phyloP scores from a whole-genome alignment of 2,113 vertebrate genomes.

The Plecturocebus donacophilus region DNA sequence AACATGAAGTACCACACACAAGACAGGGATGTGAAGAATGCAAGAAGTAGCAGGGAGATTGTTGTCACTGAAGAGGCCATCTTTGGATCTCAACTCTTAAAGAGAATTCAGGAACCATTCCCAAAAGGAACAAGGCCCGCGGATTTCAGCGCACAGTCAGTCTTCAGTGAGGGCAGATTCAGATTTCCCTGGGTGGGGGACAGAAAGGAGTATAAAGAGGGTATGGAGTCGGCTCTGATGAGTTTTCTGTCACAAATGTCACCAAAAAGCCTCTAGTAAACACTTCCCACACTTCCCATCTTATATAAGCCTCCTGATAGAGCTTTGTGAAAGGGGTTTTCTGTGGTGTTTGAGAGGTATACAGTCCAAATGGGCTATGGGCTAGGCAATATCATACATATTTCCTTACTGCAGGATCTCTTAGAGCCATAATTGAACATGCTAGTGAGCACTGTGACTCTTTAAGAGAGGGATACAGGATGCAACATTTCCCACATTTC shows the following conservation, averaged over 20 bases:
- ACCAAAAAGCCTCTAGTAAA: neutral
- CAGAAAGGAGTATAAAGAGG: slow-evolving; percentile 38
- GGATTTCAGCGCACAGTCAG: slow-evolving; percentile 65
- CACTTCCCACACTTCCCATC: neutral
- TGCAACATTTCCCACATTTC: neutral
- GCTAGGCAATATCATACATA: neutral
- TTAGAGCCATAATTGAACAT: neutral
- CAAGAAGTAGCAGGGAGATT: slow-evolving; percentile 23
- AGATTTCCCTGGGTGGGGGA: slow-evolving; percentile 77
- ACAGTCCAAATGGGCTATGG: neutral
- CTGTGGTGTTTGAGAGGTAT: neutral
- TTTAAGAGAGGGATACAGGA: slow-evolving; percentile 1
- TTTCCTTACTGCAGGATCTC: neutral
- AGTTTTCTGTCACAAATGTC: neutral
- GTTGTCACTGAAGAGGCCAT: slow-evolving; percentile 77
- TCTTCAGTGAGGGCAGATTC: slow-evolving; percentile 84
- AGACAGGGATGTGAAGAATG: slow-evolving; percentile 67
- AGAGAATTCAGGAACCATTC: slow-evolving; percentile 63
- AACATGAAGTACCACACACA: slow-evolving; percentile 81
- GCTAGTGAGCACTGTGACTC: neutral
- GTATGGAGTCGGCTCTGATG: neutral
- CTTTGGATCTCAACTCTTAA: slow-evolving; percentile 83
- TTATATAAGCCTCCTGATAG: neutral
- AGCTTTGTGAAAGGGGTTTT: neutral
- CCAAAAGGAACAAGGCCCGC: slow-evolving; percentile 34